These are phyloP conservation scores for Colossoma macropomum DNA, from an alignment of 2,113 vertebrate genomes.

Conservation along the genomic window DNA sequence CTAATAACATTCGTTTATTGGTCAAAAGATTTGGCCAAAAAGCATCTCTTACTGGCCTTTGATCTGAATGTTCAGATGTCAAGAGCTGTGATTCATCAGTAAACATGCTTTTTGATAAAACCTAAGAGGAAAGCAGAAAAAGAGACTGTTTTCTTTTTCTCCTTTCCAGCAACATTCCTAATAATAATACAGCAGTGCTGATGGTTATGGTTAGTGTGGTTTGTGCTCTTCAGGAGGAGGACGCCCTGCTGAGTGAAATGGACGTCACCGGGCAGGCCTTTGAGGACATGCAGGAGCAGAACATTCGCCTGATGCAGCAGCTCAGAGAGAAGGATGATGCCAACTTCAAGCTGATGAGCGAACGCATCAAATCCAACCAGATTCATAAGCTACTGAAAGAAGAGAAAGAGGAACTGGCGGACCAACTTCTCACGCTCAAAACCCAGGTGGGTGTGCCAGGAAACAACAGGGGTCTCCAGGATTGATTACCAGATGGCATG, in stretches of 20 bases:
- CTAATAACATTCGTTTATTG: no score
- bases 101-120: no score
- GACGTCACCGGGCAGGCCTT: slow-evolving; percentile 98
- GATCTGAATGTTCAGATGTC: no score
- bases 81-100: no score
- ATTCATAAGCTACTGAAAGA: slow-evolving; percentile 98
- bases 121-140: no score
- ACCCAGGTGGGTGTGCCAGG: slow-evolving; percentile 83
- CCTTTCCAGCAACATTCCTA: background rate
- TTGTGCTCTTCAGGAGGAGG: slow-evolving; percentile 85
- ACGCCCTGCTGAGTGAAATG: slow-evolving; percentile 96
- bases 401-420: slow-evolving; percentile 95
- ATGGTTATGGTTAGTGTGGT: background rate
- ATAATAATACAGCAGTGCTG: background rate
- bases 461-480: fast-evolving
- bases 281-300: slow-evolving; percentile 99
- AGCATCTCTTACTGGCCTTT: no score
- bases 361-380: slow-evolving; percentile 97
- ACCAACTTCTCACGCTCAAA: slow-evolving; percentile 93
- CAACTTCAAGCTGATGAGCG: slow-evolving; percentile 98
- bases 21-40: no score
- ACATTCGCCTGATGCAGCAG: slow-evolving; percentile 97
- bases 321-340: slow-evolving; percentile 96
- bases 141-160: background rate
- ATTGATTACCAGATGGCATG: background rate